These are phyloP conservation scores for Lutjanus argentimaculatus DNA, from an alignment of 2,797 vertebrate genomes.

Conservation along the genomic window DNA sequence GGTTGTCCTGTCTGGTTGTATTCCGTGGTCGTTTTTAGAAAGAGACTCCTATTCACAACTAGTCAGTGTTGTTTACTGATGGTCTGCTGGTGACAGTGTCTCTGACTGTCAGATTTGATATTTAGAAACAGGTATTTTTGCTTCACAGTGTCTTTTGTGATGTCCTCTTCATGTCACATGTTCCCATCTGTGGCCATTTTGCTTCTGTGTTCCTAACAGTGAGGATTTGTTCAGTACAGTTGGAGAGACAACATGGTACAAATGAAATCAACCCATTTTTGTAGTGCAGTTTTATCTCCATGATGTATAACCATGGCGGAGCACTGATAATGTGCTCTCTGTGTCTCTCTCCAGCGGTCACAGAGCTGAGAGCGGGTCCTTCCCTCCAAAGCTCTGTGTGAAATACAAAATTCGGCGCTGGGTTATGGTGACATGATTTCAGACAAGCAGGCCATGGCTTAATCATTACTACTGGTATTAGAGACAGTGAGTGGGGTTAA, in stretches of 20 bases:
- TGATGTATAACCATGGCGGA: conserved; percentile 47
- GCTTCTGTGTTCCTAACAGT: conserved; percentile 10
- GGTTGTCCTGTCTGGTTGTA: conserved; percentile 46
- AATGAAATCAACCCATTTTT: conserved; percentile 43
- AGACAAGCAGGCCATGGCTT: conserved; percentile 53
- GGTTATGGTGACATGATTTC: conserved; percentile 47
- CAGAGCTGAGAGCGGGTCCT: conserved; percentile 40
- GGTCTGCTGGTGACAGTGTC: conserved; percentile 61
- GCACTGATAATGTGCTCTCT: conserved; percentile 45
- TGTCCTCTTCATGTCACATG: conserved; percentile 40
- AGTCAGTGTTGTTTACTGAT: conserved; percentile 34
- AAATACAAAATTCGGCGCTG: conserved; percentile 36
- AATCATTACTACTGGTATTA: conserved; percentile 33
- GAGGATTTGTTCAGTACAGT: conserved; percentile 21
- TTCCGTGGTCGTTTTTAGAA: conserved; percentile 49
- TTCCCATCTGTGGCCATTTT: conserved; percentile 27
- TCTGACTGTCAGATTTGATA: conserved; percentile 50
- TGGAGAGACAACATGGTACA: conserved; percentile 40
- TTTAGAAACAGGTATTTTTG: conserved; percentile 39
- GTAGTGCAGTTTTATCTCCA: conserved; percentile 53
- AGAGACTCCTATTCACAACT: conserved; percentile 41
- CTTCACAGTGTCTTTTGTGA: conserved; percentile 71
- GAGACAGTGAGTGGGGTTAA: conserved; percentile 46
- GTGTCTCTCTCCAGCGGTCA: conserved; percentile 31
- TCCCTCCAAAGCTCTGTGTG: conserved; percentile 34